These are phyloP conservation scores for Lethrus apterus DNA, from an alignment of 1,140 invertebrate species.

Conservation along the genomic window DNA sequence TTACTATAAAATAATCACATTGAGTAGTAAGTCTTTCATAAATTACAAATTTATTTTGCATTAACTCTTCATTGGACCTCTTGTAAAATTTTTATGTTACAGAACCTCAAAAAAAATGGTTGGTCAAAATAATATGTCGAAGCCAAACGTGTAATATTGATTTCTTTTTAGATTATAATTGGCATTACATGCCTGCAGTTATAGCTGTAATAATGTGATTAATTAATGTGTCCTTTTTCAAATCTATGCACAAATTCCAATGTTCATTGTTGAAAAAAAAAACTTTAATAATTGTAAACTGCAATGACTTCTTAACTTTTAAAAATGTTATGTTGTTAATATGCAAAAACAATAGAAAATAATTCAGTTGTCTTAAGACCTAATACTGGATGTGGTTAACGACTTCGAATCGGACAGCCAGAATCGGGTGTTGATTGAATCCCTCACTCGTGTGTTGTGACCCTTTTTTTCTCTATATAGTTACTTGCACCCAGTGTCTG, in stretches of 20 bases:
- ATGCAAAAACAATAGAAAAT: neutral
- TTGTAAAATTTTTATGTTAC: too few relatives aligned
- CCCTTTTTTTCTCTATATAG: conserved; percentile 24
- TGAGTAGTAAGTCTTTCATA: neutral
- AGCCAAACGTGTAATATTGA: neutral
- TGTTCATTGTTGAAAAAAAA: neutral
- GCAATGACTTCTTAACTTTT: conserved; percentile 1
- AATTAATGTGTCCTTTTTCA: conserved; percentile 7
- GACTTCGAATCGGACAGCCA: neutral
- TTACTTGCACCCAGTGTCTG: conserved; percentile 34
- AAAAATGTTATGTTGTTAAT: neutral
- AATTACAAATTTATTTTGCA: neutral
- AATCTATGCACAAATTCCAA: conserved; percentile 13
- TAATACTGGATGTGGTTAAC: neutral
- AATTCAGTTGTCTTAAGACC: neutral
- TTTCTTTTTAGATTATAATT: neutral
- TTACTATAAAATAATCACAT: neutral
- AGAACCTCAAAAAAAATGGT: too few relatives aligned
- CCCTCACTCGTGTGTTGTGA: conserved; percentile 41
- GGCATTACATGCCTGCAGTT: conserved; percentile 4
- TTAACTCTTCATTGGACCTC: too few relatives aligned
- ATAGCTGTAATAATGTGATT: conserved; percentile 13
- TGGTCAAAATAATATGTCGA: neutral
- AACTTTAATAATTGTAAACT: conserved; percentile 10
- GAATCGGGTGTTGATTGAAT: neutral